Base-by-base conservation (phyloP, 2,888 invertebrate genomes). In the Platycheirus albimanus region DNA sequence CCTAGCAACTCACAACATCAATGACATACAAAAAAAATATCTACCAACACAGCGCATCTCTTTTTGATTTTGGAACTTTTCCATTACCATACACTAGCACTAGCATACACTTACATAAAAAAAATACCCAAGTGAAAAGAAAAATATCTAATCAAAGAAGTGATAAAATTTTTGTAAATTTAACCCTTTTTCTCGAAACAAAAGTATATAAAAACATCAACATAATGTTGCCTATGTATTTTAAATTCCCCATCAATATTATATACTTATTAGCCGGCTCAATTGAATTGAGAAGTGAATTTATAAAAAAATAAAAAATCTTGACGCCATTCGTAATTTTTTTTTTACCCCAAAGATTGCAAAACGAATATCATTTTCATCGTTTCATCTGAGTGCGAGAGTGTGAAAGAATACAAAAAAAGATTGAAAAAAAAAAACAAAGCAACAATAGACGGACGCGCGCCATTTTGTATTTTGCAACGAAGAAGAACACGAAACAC, bases 61-160 rank as follows among this genome's bases (percentile, higher is more conserved):
- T 36, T 41, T 20, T 64, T 54, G 43, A 49, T 80, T 85, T 84
- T 85, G 85, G 83, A 85, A 85, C 61, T 83, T 85, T 85, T 85
- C 85, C 83, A n/a, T n/a, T n/a, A n/a, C n/a, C n/a, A n/a, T n/a
- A n/a, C n/a, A n/a, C n/a, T n/a, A n/a, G n/a, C n/a, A n/a, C n/a
- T n/a, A n/a, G n/a, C n/a, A n/a, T n/a, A n/a, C n/a, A n/a, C n/a
- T 85, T 85, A 85, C 77, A 85, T 85, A 85, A 85, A 85, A 80
- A 67, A 74, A 83, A 72, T 75, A 56, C 61, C 54, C 70, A 69
- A 74, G 78, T 78, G 72, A 74, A 69, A 77, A 63, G 63, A 58
- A 83, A 83, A 83, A 72, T 77, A 63, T 72, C 63, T 28, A 45
- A 30, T 61, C 58, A 19, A n/a, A 56, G 30, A 4, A 56, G 47